phyloP scores from a whole-genome alignment of 2,797 vertebrate genomes.

The Pangasius krempfi region DNA sequence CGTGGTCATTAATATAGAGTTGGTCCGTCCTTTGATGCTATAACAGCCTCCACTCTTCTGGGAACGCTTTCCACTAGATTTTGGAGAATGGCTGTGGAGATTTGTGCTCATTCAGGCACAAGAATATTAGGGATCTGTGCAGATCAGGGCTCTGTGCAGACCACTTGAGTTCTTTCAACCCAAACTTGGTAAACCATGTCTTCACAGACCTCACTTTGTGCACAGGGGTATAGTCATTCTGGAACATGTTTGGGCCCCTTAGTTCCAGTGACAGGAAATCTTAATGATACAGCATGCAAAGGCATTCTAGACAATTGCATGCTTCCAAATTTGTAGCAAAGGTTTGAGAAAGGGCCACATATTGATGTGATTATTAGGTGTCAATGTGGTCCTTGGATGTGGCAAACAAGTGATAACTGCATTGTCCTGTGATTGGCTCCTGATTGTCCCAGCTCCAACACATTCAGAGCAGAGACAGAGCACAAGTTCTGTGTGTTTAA shows the following conservation, averaged over 20 bases:
- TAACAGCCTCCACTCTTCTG: neutral
- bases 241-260: neutral
- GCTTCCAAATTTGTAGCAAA: neutral
- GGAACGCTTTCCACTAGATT: neutral
- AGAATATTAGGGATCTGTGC: neutral
- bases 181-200: too few relatives aligned
- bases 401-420: neutral
- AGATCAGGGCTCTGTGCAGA: neutral
- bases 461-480: neutral
- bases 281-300: slow-evolving; percentile 1
- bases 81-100: neutral
- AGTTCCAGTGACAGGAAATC: neutral
- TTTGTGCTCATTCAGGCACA: neutral
- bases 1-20: neutral
- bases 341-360: neutral
- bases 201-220: neutral
- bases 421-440: neutral
- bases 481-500: neutral
- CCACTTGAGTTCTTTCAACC: neutral
- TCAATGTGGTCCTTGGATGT: neutral
- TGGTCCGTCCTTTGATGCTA: neutral
- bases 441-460: neutral
- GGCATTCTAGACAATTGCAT: neutral
- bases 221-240: neutral
- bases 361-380: neutral